Evolutionary conservation across 2,113 vertebrate genomes (phyloP).

Genomic region (Erinaceus europaeus): DNA sequence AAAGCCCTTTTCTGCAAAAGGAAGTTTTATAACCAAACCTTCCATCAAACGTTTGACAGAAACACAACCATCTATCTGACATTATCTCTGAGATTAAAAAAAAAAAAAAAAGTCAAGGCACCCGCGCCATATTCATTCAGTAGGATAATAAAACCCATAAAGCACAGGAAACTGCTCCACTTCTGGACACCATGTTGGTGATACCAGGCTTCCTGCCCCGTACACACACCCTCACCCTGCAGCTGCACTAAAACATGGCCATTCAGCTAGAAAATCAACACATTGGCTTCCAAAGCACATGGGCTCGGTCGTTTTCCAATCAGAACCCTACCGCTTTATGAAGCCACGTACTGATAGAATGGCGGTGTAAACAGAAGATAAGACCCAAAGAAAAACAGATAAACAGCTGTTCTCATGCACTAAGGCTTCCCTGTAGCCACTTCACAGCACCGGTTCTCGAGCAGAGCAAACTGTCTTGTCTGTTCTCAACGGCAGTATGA

Average conservation of each 20-base stretch:
- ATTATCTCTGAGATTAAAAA: not conserved
- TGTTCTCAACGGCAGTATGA: not conserved
- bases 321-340: constrained; percentile 70
- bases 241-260: constrained; percentile 40
- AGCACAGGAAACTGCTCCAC: not conserved
- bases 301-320: not conserved
- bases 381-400: constrained; percentile 61
- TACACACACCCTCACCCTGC: not conserved
- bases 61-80: not conserved
- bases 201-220: not conserved
- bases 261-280: constrained; percentile 46
- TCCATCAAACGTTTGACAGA: constrained; percentile 22
- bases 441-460: not conserved
- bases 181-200: not conserved
- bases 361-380: constrained; percentile 58
- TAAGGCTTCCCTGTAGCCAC: not conserved
- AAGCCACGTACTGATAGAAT: constrained; percentile 50
- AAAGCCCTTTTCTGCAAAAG: constrained; percentile 25
- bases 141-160: not conserved
- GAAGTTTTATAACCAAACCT: constrained; percentile 23
- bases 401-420: constrained; percentile 61
- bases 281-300: constrained; percentile 52
- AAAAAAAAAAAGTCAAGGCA: too few species aligned
- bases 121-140: constrained; percentile 15
- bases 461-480: not conserved